Conservation (phyloP, 2,113 vertebrate species). For the Proteles cristata region DNA sequence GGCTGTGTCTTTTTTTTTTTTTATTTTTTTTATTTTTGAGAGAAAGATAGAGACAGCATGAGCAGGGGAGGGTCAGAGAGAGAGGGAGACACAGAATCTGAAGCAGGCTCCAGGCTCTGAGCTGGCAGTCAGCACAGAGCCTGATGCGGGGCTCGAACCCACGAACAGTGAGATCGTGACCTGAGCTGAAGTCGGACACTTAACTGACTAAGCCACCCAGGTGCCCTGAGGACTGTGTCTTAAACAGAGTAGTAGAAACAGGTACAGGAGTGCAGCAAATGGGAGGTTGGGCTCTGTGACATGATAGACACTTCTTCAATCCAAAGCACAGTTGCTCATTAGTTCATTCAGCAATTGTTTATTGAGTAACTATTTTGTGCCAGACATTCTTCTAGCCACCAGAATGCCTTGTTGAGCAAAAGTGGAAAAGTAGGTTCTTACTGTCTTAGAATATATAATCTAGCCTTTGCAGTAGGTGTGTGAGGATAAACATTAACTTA, state of each 20-base stretch:
- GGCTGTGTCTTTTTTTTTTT: background rate
- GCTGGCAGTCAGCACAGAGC: no score
- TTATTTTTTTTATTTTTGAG: no score
- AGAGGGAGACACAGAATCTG: no score
- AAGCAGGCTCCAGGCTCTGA: no score
- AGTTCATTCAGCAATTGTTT: background rate
- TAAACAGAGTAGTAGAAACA: background rate
- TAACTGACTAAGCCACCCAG: no score
- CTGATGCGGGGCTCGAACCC: no score
- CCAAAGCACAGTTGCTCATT: background rate
- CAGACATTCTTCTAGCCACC: background rate
- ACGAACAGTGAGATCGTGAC: no score
- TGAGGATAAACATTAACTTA: background rate
- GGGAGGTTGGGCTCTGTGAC: background rate
- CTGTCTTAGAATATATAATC: background rate
- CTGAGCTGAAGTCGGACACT: no score
- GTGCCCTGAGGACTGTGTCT: background rate
- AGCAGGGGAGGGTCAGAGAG: no score
- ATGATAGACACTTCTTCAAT: background rate
- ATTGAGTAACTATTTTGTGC: background rate
- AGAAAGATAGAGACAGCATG: no score
- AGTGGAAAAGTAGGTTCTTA: background rate
- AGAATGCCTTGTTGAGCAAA: background rate
- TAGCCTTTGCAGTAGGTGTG: background rate
- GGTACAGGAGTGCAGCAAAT: background rate